Evolutionary conservation across 2,888 invertebrate species (phyloP).

Genomic region (Panopea generosa): DNA sequence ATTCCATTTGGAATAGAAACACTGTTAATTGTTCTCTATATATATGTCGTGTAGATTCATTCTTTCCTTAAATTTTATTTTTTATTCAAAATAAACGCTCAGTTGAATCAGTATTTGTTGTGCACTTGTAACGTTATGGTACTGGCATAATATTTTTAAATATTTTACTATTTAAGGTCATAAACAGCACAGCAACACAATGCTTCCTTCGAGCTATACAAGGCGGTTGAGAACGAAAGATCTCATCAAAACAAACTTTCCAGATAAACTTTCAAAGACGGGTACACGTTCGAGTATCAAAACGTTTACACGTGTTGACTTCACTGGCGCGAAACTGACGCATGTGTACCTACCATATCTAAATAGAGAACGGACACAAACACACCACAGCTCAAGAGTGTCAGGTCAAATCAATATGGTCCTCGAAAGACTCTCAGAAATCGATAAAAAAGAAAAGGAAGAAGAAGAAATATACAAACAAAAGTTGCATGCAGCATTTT

Average conservation of each 20-base stretch:
- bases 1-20: too few relatives aligned
- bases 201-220: conserved; percentile 61
- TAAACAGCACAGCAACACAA: conserved; percentile 1
- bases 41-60: too few relatives aligned
- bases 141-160: too few relatives aligned
- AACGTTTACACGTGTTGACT: conserved; percentile 44
- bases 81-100: too few relatives aligned
- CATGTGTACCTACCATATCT: conserved; percentile 51
- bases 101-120: too few relatives aligned
- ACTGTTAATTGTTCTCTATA: too few relatives aligned
- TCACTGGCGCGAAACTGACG: conserved; percentile 30
- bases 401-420: conserved; percentile 60
- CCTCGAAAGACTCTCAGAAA: conserved; percentile 48
- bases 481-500: conserved; percentile 40
- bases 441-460: conserved; percentile 37
- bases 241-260: conserved; percentile 46
- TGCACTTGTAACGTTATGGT: too few relatives aligned
- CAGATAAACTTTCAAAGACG: conserved; percentile 18
- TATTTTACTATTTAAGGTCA: too few relatives aligned
- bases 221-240: conserved; percentile 55
- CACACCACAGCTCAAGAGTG: conserved; percentile 38
- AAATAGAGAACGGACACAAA: conserved; percentile 44
- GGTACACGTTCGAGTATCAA: conserved; percentile 31
- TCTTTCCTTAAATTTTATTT: too few relatives aligned
- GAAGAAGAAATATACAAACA: conserved; percentile 48